These are phyloP conservation scores for Watersipora subatra DNA, from an alignment of 1,140 invertebrate species.

Conservation along the genomic window DNA sequence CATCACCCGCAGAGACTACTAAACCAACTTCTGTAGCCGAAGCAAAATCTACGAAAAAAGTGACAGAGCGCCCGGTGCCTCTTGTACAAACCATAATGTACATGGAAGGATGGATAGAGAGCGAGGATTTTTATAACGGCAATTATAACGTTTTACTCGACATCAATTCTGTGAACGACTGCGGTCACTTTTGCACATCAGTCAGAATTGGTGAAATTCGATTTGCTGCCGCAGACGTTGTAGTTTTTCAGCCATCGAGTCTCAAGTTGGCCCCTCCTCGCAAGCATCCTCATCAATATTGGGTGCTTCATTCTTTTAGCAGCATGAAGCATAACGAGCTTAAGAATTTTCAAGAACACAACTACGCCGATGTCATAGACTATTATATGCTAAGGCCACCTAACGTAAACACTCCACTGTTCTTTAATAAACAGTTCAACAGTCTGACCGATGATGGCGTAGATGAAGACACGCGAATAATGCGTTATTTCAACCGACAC, in stretches of 20 bases:
- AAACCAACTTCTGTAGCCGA: too few relatives aligned
- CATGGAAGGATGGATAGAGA: not conserved
- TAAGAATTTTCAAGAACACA: not conserved
- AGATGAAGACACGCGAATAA: not conserved
- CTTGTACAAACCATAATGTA: not conserved
- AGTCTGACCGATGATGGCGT: not conserved
- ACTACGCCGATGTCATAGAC: not conserved
- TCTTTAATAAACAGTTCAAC: not conserved
- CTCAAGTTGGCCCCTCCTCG: not conserved
- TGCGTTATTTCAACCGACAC: not conserved
- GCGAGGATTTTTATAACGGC: not conserved
- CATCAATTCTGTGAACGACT: not conserved
- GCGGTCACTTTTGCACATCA: not conserved
- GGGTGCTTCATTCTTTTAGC: not conserved
- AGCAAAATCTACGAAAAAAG: too few relatives aligned
- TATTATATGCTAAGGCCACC: not conserved
- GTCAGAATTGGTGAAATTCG: not conserved
- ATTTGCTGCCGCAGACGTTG: not conserved
- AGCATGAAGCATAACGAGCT: not conserved
- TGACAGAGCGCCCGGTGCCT: too few relatives aligned
- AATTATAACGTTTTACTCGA: not conserved
- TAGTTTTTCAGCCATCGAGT: not conserved
- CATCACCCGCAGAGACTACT: too few relatives aligned
- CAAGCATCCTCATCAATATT: not conserved
- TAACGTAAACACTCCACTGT: not conserved